A percentile compares a stretch with the other conserved stretches of the same genome.
phyloP scores from a whole-genome alignment of 2,797 vertebrate genomes.

The Zenarchopterus dispar region DNA sequence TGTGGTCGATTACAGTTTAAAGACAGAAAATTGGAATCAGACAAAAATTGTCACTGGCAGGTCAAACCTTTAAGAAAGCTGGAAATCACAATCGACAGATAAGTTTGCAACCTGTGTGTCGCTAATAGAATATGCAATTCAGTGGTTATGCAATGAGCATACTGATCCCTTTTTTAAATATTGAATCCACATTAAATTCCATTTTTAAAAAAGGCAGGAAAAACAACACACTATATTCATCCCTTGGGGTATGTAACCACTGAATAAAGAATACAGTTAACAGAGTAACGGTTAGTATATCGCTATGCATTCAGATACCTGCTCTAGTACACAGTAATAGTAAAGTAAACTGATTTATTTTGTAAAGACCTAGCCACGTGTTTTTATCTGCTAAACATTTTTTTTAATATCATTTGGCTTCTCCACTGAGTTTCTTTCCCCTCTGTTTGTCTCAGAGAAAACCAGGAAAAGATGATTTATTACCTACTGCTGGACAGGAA shows the following conservation, averaged over 20 bases:
- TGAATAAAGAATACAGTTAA: not conserved
- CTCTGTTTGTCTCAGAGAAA: constrained; percentile 80
- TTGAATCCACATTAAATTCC: not conserved
- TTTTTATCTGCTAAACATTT: not conserved
- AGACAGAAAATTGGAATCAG: too few species aligned
- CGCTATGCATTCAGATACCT: not conserved
- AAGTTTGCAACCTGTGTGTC: too few species aligned
- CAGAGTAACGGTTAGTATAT: not conserved
- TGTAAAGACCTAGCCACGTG: not conserved
- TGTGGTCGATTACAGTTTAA: too few species aligned
- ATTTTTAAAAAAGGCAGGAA: not conserved
- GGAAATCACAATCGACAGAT: too few species aligned
- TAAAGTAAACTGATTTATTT: not conserved
- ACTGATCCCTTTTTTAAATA: not conserved
- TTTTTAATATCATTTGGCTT: not conserved
- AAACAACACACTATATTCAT: not conserved
- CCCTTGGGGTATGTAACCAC: not conserved
- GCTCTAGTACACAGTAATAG: not conserved
- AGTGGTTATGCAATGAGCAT: not conserved
- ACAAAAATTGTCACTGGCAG: too few species aligned
- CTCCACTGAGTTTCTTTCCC: not conserved
- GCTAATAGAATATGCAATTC: not conserved
- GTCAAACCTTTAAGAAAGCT: too few species aligned
- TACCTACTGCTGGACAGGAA: constrained; percentile 93
- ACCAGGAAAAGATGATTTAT: constrained; percentile 96